Evolutionary conservation across 1,140 invertebrate genomes (phyloP).

Genomic region (Nomia melanderi): DNA sequence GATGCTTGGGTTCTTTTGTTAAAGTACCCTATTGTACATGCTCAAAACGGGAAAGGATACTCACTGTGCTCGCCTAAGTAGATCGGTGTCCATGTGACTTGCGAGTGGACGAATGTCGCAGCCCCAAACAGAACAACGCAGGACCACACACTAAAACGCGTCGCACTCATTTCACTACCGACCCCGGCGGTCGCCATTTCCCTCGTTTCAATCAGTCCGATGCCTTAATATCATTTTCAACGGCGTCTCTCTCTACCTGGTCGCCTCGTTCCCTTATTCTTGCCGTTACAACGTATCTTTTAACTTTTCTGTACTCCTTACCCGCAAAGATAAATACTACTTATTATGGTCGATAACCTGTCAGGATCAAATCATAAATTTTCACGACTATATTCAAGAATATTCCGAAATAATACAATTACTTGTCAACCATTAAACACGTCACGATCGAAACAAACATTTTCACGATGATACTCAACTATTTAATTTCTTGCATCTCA

Average conservation of each 20-base stretch:
- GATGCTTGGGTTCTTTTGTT: too few species aligned
- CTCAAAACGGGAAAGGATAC: constrained; percentile 52
- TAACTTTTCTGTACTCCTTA: not conserved
- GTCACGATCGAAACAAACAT: too few species aligned
- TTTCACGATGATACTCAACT: too few species aligned
- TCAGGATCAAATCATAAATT: too few species aligned
- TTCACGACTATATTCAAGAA: too few species aligned
- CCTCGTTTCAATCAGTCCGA: constrained; percentile 66
- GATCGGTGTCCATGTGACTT: constrained; percentile 79
- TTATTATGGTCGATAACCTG: too few species aligned
- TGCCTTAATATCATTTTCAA: constrained; percentile 76
- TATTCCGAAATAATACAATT: too few species aligned
- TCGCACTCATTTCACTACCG: constrained; percentile 66
- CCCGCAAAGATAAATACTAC: not conserved
- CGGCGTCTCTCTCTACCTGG: not conserved
- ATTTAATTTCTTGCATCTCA: too few species aligned
- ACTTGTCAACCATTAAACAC: too few species aligned
- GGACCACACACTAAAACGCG: constrained; percentile 70
- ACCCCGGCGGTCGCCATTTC: constrained; percentile 70
- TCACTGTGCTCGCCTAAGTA: constrained; percentile 76
- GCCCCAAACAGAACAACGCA: constrained; percentile 67
- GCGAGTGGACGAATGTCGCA: constrained; percentile 69
- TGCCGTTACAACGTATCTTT: too few species aligned
- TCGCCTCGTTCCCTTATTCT: too few species aligned
- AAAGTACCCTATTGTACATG: not conserved